A percentile compares a stretch with the other conserved stretches of the same genome.
phyloP scores from a whole-genome alignment of 92 coral and sea anemone genomes.

The Porites cylindrica region DNA sequence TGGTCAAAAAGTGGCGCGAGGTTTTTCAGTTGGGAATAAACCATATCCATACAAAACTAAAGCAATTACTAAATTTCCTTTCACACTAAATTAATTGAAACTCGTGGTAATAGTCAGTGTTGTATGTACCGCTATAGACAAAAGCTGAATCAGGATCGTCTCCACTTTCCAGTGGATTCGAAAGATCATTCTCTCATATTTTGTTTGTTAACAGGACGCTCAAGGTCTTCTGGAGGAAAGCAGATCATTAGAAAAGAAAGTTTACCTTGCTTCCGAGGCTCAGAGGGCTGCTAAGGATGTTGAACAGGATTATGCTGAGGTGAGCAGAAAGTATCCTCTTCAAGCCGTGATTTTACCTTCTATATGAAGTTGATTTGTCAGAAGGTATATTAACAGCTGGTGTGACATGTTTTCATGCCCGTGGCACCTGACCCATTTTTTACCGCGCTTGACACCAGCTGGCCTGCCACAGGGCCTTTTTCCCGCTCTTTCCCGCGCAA shows the following conservation, averaged over 20 bases:
- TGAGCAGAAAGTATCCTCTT: not conserved
- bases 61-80: no score
- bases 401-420: not conserved
- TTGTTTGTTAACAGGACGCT: constrained; percentile 68
- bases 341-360: not conserved
- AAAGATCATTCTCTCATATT: not conserved
- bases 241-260: constrained; percentile 86
- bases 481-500: not conserved
- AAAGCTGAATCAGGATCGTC: not conserved
- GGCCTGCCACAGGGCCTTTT: not conserved
- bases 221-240: constrained; percentile 90
- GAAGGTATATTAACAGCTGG: not conserved
- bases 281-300: constrained; percentile 85
- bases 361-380: not conserved
- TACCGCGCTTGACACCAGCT: not conserved
- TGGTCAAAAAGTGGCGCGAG: no score
- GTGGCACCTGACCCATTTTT: not conserved
- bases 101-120: no score
- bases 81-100: no score
- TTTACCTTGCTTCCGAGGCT: constrained; percentile 95
- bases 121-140: no score
- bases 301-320: constrained; percentile 97
- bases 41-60: no score
- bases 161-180: not conserved
- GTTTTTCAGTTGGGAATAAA: no score